Evolutionary conservation across 2,888 invertebrate genomes (phyloP).

Genomic region (Cyclophora albipunctata): DNA sequence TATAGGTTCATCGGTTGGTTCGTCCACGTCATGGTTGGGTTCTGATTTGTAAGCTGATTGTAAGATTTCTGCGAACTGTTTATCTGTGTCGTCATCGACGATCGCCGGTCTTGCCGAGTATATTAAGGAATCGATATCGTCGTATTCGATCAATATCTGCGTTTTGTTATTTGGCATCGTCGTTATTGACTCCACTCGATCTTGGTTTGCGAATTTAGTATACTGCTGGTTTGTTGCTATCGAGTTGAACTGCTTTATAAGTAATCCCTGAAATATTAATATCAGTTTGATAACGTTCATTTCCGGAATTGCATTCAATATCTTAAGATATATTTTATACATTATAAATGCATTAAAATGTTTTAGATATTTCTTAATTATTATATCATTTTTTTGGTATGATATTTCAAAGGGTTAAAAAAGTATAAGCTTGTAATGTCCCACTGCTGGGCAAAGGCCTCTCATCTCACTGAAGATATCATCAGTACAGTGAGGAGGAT

Average conservation of each 20-base stretch:
- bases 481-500: no score
- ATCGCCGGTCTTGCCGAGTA: constrained; percentile 52
- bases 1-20: constrained; percentile 36
- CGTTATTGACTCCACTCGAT: constrained; percentile 43
- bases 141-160: constrained; percentile 61
- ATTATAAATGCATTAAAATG: constrained; percentile 1
- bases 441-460: no score
- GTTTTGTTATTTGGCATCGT: constrained; percentile 44
- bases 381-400: no score
- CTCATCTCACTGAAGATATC: no score
- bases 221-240: constrained; percentile 64
- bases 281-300: constrained; percentile 23
- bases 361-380: no score
- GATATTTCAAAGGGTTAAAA: no score
- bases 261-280: constrained; percentile 60
- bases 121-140: constrained; percentile 47
- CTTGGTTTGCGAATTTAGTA: constrained; percentile 45
- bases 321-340: not conserved
- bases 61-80: constrained; percentile 59
- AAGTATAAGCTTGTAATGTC: no score
- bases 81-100: constrained; percentile 56
- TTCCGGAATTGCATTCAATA: not conserved
- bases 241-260: constrained; percentile 65
- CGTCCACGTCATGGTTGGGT: constrained; percentile 27
- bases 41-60: constrained; percentile 42